Evolutionary conservation across 2,797 vertebrate species (phyloP).

Genomic region (Notoglanidium macrostoma): DNA sequence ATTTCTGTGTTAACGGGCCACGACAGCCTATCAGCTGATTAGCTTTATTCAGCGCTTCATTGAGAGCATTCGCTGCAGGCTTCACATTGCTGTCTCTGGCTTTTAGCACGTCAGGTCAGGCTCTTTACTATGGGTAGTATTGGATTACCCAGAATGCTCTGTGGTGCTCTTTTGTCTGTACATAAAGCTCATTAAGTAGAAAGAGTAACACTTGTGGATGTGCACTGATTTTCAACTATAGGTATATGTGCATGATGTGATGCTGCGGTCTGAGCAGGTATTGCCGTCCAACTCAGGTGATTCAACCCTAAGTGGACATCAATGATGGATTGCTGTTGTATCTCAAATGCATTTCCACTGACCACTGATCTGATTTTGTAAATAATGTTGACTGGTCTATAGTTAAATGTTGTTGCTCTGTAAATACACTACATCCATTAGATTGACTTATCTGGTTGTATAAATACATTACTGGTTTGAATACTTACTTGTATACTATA

Average conservation of each 20-base stretch:
- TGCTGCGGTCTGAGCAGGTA: not conserved
- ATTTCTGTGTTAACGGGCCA: constrained; percentile 39
- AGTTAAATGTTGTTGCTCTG: not conserved
- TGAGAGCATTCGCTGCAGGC: not conserved
- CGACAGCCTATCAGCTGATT: constrained; percentile 42
- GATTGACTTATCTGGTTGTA: not conserved
- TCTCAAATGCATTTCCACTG: not conserved
- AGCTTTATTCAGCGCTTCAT: constrained; percentile 44
- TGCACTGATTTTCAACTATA: not conserved
- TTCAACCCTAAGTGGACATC: not conserved
- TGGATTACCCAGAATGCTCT: constrained; percentile 38
- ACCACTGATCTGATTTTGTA: not conserved
- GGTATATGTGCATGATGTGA: not conserved
- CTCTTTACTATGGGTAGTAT: constrained; percentile 7
- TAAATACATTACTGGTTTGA: not conserved
- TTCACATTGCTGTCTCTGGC: constrained; percentile 16
- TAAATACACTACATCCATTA: not conserved
- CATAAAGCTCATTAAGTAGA: constrained; percentile 14
- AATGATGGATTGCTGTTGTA: not conserved
- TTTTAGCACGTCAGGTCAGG: constrained; percentile 30
- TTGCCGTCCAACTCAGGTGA: not conserved
- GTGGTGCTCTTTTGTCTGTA: constrained; percentile 27
- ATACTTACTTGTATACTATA: not conserved
- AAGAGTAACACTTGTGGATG: not conserved
- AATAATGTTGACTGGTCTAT: not conserved